These are phyloP conservation scores for Drosophila mimetica DNA, from an alignment of 2,888 invertebrate genomes.

Conservation along the genomic window DNA sequence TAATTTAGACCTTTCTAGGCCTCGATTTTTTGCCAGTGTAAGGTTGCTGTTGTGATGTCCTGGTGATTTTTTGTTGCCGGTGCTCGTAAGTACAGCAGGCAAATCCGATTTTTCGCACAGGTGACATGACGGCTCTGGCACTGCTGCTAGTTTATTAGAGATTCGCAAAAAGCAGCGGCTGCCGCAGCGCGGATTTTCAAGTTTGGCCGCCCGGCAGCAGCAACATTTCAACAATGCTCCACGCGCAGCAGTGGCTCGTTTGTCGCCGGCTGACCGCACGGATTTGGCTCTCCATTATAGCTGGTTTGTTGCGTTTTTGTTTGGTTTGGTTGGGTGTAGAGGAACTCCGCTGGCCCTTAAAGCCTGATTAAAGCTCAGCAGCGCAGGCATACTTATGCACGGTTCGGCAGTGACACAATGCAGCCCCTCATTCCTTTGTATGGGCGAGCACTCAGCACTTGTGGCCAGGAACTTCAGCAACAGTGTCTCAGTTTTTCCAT, in stretches of 20 bases:
- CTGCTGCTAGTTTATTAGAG: conserved; percentile 46
- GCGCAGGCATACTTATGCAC: background rate
- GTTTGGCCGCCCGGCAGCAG: conserved; percentile 23
- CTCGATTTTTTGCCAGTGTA: conserved; percentile 3
- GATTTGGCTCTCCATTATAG: conserved; percentile 10
- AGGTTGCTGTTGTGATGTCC: conserved; percentile 7
- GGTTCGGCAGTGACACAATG: conserved; percentile 20
- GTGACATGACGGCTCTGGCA: conserved; percentile 15
- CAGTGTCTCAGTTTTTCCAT: conserved; percentile 19
- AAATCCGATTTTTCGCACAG: conserved; percentile 67
- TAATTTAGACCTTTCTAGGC: no score
- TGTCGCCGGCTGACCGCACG: conserved; percentile 27
- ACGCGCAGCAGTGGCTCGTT: conserved; percentile 10
- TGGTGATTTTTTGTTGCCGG: conserved; percentile 16
- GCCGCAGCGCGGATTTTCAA: conserved; percentile 38
- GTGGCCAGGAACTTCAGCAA: conserved; percentile 47
- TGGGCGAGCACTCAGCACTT: conserved; percentile 32
- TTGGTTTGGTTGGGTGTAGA: background rate
- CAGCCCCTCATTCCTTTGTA: conserved; percentile 21
- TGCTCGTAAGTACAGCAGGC: conserved; percentile 58
- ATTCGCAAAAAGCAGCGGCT: conserved; percentile 47
- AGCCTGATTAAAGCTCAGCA: conserved; percentile 40
- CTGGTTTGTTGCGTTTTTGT: background rate
- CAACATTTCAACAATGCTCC: conserved; percentile 27
- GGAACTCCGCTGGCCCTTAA: conserved; percentile 9